Conservation (phyloP, 2,113 vertebrate species). For the Peromyscus polionotus region DNA sequence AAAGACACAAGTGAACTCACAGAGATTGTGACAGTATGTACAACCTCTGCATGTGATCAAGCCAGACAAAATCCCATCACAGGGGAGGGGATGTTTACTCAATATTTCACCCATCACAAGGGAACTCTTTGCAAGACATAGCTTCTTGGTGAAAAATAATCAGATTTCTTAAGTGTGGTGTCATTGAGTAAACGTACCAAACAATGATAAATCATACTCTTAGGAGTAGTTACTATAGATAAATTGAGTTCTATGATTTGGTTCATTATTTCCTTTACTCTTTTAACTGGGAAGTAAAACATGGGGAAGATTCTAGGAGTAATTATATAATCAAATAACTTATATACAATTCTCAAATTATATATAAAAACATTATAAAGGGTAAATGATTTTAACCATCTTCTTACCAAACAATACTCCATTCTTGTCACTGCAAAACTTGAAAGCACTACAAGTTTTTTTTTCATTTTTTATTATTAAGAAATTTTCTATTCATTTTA, state of each 20-base stretch:
- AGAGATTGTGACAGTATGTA: not conserved
- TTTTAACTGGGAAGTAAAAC: not conserved
- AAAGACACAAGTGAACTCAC: not conserved
- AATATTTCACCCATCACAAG: not conserved
- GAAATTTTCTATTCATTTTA: no score
- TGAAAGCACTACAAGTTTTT: not conserved
- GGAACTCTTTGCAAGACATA: not conserved
- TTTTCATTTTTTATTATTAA: no score
- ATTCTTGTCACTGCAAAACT: not conserved
- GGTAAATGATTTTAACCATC: not conserved
- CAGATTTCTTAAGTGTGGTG: not conserved
- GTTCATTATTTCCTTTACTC: not conserved
- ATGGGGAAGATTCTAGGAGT: not conserved
- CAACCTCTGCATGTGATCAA: not conserved
- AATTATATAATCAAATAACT: not conserved
- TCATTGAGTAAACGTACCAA: not conserved
- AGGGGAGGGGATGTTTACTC: not conserved
- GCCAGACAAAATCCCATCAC: not conserved
- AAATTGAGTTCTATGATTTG: not conserved
- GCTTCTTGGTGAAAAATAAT: not conserved
- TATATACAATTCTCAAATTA: not conserved
- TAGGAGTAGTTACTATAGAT: not conserved
- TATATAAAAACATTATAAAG: not conserved
- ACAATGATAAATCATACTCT: not conserved
- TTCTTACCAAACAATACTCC: not conserved